Conservation (phyloP, 1,140 invertebrate species). For the Theocolax elegans region DNA sequence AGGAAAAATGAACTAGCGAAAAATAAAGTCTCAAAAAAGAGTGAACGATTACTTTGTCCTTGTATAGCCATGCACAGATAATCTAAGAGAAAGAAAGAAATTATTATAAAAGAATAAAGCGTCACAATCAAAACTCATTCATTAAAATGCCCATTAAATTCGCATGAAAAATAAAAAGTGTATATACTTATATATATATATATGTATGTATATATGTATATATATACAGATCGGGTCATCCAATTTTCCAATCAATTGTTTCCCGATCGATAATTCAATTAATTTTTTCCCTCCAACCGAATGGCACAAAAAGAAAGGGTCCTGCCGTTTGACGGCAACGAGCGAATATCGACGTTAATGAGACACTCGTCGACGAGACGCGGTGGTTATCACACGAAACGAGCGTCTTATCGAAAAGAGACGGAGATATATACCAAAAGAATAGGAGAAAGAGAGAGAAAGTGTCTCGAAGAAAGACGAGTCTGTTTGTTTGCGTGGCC, state of each 20-base stretch:
- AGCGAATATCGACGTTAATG: conserved; percentile 40
- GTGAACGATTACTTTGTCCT: too few relatives aligned
- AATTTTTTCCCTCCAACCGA: neutral
- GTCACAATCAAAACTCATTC: neutral
- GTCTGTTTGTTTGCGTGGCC: conserved; percentile 20
- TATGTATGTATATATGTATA: too few relatives aligned
- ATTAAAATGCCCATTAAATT: neutral
- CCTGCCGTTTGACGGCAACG: too few relatives aligned
- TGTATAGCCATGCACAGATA: too few relatives aligned
- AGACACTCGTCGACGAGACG: conserved; percentile 30
- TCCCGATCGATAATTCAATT: conserved; percentile 24
- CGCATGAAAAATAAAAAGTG: too few relatives aligned
- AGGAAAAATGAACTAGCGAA: too few relatives aligned
- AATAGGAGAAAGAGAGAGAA: neutral
- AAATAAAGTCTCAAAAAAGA: too few relatives aligned
- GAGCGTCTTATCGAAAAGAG: conserved; percentile 14
- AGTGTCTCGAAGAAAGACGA: too few relatives aligned
- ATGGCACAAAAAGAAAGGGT: neutral
- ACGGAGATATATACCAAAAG: neutral
- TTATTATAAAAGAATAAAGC: neutral
- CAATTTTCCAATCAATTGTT: conserved; percentile 24
- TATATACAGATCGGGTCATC: too few relatives aligned
- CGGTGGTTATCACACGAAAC: neutral
- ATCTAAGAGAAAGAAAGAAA: too few relatives aligned
- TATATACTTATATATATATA: too few relatives aligned